Evolutionary conservation across 2,797 vertebrate genomes (phyloP).

Genomic region (Phataginus tricuspis): DNA sequence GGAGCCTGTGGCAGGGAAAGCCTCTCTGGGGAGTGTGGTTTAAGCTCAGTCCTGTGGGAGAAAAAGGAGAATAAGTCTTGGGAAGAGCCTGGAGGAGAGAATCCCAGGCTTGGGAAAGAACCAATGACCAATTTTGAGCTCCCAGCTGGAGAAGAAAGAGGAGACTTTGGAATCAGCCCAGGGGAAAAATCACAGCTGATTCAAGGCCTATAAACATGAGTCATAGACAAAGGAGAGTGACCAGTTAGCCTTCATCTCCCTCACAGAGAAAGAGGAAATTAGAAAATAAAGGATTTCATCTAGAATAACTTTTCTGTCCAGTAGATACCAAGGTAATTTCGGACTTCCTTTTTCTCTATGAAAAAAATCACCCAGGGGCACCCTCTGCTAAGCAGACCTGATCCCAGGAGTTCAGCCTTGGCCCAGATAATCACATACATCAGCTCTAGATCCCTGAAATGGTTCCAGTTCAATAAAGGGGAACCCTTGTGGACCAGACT

Average conservation of each 20-base stretch:
- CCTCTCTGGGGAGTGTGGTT: neutral
- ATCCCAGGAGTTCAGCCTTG: neutral
- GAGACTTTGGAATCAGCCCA: neutral
- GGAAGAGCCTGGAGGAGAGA: neutral
- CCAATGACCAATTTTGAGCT: neutral
- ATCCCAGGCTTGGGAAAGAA: neutral
- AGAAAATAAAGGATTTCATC: conserved; percentile 15
- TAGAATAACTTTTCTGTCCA: neutral
- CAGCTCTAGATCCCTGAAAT: neutral
- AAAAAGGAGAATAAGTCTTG: neutral
- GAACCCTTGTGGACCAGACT: neutral
- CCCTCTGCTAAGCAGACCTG: neutral
- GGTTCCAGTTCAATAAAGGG: neutral
- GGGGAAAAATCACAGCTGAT: neutral
- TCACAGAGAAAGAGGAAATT: conserved; percentile 14
- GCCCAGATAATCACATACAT: neutral
- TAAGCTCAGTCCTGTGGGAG: neutral
- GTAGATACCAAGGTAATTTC: neutral
- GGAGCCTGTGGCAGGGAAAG: neutral
- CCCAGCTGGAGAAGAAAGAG: neutral
- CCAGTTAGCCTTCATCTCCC: neutral
- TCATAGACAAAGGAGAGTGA: neutral
- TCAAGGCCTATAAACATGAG: neutral
- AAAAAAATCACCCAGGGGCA: neutral
- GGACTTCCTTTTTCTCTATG: neutral